These are phyloP conservation scores for Amblyjoppa proteus DNA, from an alignment of 2,888 invertebrate species.

Conservation along the genomic window DNA sequence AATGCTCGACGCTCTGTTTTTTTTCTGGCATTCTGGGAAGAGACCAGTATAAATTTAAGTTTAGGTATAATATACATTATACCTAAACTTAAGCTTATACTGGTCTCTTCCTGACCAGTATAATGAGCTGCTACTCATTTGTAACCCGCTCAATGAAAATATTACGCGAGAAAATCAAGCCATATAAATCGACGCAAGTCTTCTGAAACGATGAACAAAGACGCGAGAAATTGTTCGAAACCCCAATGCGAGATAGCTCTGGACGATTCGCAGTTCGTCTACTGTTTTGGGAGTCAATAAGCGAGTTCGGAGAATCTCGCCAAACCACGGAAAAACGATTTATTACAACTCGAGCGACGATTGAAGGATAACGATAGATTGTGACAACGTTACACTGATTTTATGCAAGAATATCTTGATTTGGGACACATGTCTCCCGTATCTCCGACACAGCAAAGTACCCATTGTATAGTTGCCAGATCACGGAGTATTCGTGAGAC, in stretches of 20 bases:
- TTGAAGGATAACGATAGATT: constrained; percentile 49
- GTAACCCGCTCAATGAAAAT: constrained; percentile 18
- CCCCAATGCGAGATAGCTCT: neutral
- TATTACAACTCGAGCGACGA: constrained; percentile 20
- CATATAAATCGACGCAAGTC: neutral
- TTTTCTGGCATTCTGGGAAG: too few relatives aligned
- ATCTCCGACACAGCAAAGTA: too few relatives aligned
- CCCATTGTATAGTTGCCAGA: too few relatives aligned
- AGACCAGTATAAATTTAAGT: too few relatives aligned
- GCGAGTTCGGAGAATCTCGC: constrained; percentile 67
- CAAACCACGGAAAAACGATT: constrained; percentile 66
- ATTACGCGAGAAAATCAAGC: constrained; percentile 19
- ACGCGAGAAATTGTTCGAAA: constrained; percentile 39
- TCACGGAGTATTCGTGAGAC: too few relatives aligned
- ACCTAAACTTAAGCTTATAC: too few relatives aligned
- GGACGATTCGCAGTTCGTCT: constrained; percentile 41
- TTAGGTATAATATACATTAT: too few relatives aligned
- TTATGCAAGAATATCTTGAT: constrained; percentile 70
- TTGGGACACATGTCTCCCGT: constrained; percentile 69
- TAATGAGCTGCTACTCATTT: too few relatives aligned
- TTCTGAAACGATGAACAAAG: constrained; percentile 8
- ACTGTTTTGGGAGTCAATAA: constrained; percentile 8
- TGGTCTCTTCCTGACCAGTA: too few relatives aligned
- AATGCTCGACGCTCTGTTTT: too few relatives aligned
- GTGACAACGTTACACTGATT: constrained; percentile 60